phyloP scores from a whole-genome alignment of 2,888 invertebrate genomes.

The Taphrorychus bicolor region DNA sequence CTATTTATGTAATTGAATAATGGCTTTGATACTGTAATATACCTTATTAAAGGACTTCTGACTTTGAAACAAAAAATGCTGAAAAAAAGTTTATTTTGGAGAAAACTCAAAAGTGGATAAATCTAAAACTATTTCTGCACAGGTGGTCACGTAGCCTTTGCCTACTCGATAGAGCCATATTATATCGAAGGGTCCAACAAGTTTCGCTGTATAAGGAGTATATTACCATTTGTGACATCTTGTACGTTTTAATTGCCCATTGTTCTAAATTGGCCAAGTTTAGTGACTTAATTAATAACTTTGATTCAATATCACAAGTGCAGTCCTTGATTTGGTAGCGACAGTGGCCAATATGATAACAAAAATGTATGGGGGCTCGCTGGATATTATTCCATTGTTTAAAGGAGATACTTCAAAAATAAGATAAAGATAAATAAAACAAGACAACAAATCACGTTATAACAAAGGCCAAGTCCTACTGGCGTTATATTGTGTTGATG shows the following conservation, averaged over 20 bases:
- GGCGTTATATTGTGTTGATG: conserved; percentile 34
- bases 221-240: conserved; percentile 53
- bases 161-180: conserved; percentile 34
- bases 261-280: conserved; percentile 51
- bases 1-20: background rate
- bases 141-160: conserved; percentile 53
- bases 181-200: conserved; percentile 43
- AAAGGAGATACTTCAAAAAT: conserved; percentile 26
- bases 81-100: too few species aligned
- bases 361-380: conserved; percentile 23
- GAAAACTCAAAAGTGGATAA: too few species aligned
- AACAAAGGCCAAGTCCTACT: conserved; percentile 32
- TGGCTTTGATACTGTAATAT: background rate
- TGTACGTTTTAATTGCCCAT: conserved; percentile 58
- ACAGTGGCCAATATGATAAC: conserved; percentile 14
- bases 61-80: too few species aligned
- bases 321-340: background rate
- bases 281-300: conserved; percentile 41
- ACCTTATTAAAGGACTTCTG: too few species aligned
- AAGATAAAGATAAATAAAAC: conserved; percentile 33
- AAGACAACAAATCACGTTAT: conserved; percentile 36
- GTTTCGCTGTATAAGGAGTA: conserved; percentile 26
- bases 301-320: conserved; percentile 16
- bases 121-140: conserved; percentile 26
- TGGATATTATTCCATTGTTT: conserved; percentile 9